These are phyloP conservation scores for Prenolepis imparis DNA, from an alignment of 2,888 invertebrate genomes.

Conservation along the genomic window DNA sequence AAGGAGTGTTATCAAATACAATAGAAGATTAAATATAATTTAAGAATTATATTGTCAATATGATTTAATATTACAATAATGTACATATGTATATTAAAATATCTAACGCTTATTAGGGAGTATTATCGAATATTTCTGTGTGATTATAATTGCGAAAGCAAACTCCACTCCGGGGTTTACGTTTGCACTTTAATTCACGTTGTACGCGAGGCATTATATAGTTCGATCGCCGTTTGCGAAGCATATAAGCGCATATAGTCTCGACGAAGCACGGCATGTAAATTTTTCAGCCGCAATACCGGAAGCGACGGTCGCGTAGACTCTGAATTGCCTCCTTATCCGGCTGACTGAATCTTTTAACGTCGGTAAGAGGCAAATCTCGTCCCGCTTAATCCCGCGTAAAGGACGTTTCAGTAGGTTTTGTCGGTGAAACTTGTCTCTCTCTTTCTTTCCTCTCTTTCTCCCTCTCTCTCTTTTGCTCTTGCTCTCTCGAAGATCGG, in stretches of 20 bases:
- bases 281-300: conserved; percentile 83
- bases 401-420: conserved; percentile 37
- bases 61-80: neutral
- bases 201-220: neutral
- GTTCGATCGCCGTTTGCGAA: neutral
- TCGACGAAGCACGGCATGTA: conserved; percentile 81
- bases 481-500: conserved; percentile 27
- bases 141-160: conserved; percentile 13
- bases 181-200: neutral
- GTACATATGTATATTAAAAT: too few relatives aligned
- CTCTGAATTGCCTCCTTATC: conserved; percentile 84
- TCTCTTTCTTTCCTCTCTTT: too few relatives aligned
- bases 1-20: too few relatives aligned
- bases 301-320: conserved; percentile 84
- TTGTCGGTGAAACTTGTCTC: conserved; percentile 13
- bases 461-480: conserved; percentile 40
- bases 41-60: neutral
- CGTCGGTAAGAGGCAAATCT: conserved; percentile 60
- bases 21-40: neutral
- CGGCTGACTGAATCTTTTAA: conserved; percentile 83
- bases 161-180: neutral
- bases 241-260: neutral
- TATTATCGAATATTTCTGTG: too few relatives aligned
- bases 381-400: conserved; percentile 57
- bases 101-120: too few relatives aligned